These are phyloP conservation scores for Chrysogorgia sp. DNA, from an alignment of 92 coral and sea anemone genomes.

Conservation along the genomic window DNA sequence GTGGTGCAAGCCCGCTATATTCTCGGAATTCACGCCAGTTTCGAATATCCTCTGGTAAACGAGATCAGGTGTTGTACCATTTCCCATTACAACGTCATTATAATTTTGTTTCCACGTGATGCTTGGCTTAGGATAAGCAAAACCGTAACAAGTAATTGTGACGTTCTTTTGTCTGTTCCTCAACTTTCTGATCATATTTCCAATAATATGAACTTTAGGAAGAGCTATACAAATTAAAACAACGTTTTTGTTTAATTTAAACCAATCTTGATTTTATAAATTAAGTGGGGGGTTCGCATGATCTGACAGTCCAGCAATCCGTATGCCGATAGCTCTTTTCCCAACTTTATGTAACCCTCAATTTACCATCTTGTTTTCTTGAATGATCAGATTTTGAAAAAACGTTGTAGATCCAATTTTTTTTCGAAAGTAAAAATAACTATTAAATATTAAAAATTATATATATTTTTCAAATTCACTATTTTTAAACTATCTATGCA, in stretches of 20 bases:
- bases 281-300: too few species aligned
- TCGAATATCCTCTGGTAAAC: conserved; percentile 53
- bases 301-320: not conserved
- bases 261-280: not conserved
- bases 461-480: too few species aligned
- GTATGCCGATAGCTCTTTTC: conserved; percentile 16
- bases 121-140: conserved; percentile 66
- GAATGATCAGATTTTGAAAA: too few species aligned
- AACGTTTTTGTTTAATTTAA: not conserved
- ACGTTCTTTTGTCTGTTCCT: conserved; percentile 21
- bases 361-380: too few species aligned
- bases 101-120: conserved; percentile 51
- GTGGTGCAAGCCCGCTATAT: conserved; percentile 28
- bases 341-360: conserved; percentile 7
- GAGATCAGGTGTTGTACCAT: not conserved
- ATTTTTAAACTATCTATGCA: too few species aligned
- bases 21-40: conserved; percentile 21
- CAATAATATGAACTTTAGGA: conserved; percentile 4
- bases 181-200: not conserved
- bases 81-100: conserved; percentile 3
- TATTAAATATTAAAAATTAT: too few species aligned
- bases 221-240: not conserved
- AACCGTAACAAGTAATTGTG: conserved; percentile 60
- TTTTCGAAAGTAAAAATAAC: too few species aligned
- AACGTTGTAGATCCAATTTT: too few species aligned